Conservation (phyloP, 1,140 invertebrate species). For the Ectropis grisescens region DNA sequence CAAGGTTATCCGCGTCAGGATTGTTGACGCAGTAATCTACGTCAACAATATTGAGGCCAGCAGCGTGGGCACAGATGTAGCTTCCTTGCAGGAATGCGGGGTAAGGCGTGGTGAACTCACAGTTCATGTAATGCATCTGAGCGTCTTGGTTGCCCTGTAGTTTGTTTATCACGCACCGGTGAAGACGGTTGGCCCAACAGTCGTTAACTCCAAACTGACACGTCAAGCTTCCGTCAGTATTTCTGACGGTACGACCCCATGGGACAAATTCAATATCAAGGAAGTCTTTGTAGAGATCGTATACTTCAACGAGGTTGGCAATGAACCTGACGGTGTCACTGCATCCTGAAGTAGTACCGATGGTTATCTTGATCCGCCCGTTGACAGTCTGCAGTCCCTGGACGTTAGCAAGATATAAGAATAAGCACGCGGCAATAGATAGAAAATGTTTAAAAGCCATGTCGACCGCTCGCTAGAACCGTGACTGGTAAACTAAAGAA, state of each 20-base stretch:
- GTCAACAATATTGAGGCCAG: conserved; percentile 25
- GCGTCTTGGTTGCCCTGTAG: conserved; percentile 29
- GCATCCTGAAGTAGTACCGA: conserved; percentile 38
- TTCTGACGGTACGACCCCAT: conserved; percentile 40
- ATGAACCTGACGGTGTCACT: conserved; percentile 34
- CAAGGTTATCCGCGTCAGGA: conserved; percentile 22
- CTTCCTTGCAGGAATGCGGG: conserved; percentile 25
- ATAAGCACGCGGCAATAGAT: conserved; percentile 1
- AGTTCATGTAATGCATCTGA: conserved; percentile 44
- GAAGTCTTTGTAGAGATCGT: conserved; percentile 30
- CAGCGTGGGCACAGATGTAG: conserved; percentile 27
- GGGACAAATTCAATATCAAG: conserved; percentile 48
- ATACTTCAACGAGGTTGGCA: conserved; percentile 23
- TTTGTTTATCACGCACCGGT: conserved; percentile 41
- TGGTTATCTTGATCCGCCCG: conserved; percentile 39
- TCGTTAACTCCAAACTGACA: conserved; percentile 41
- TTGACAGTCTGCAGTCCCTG: conserved; percentile 16
- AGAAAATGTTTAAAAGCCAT: too few relatives aligned
- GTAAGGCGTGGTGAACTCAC: conserved; percentile 34
- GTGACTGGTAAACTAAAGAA: too few relatives aligned
- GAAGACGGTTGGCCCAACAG: conserved; percentile 52
- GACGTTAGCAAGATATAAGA: conserved; percentile 1
- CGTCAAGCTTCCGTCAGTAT: conserved; percentile 16
- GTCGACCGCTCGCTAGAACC: too few relatives aligned
- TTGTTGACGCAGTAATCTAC: conserved; percentile 35